Evolutionary conservation across 2,113 vertebrate species (phyloP).

Genomic region (Nyctereutes procyonoides): DNA sequence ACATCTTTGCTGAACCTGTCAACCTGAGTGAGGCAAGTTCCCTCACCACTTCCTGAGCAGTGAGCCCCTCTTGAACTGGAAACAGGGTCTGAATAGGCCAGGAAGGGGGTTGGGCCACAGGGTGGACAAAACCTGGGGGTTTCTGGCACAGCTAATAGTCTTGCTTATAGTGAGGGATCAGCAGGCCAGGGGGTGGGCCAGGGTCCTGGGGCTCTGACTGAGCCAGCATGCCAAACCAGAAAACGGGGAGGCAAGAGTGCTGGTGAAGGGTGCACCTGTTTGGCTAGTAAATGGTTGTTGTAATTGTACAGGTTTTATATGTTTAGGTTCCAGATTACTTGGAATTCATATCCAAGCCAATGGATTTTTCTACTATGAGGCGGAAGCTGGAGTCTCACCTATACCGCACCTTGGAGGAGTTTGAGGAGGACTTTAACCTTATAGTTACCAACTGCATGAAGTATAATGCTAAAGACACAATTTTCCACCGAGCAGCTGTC

Average conservation of each 20-base stretch:
- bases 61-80: background rate
- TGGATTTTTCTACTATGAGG: conserved; percentile 99
- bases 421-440: conserved; percentile 98
- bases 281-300: conserved; percentile 91
- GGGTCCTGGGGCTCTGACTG: background rate
- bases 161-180: background rate
- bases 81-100: background rate
- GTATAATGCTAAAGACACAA: conserved; percentile 98
- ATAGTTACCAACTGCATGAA: conserved; percentile 99
- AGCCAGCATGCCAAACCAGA: background rate
- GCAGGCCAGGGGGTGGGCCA: background rate
- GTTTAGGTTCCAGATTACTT: conserved; percentile 98
- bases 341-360: conserved; percentile 97
- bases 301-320: conserved; percentile 93
- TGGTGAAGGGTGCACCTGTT: conserved; percentile 85
- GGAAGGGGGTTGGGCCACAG: background rate
- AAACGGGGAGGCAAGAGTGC: conserved; percentile 73
- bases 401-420: conserved; percentile 94
- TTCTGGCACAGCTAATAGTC: background rate
- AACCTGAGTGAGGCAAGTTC: conserved; percentile 93
- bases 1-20: conserved; percentile 96
- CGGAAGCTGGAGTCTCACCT: conserved; percentile 95
- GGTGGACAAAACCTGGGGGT: background rate
- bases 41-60: background rate
- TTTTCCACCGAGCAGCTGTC: conserved; percentile 96